Evolutionary conservation across 2,888 invertebrate genomes (phyloP).

Genomic region (Agrilus cyanescens): DNA sequence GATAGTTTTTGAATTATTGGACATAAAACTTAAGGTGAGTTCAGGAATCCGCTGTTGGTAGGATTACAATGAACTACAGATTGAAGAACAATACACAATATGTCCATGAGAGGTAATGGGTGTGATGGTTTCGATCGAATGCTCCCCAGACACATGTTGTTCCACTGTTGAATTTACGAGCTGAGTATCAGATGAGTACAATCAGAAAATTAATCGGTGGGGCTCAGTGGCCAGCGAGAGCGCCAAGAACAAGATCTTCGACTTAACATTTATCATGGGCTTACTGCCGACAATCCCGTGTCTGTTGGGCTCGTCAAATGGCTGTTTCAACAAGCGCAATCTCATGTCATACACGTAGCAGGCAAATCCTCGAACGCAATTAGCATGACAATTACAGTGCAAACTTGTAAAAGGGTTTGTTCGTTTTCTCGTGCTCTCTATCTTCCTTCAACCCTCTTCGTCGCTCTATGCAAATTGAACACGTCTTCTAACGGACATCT

Average conservation of each 20-base stretch:
- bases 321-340: too few species aligned
- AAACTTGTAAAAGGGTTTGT: slow-evolving; percentile 22
- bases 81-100: too few species aligned
- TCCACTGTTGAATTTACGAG: too few species aligned
- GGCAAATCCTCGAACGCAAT: slow-evolving; percentile 16
- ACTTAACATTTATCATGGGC: background rate
- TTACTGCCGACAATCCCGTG: background rate
- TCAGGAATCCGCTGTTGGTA: too few species aligned
- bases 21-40: too few species aligned
- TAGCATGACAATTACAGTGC: slow-evolving; percentile 32
- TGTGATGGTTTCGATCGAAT: too few species aligned
- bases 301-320: too few species aligned
- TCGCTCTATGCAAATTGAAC: slow-evolving; percentile 10
- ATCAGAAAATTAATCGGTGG: too few species aligned
- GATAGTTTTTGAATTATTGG: too few species aligned
- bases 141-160: too few species aligned
- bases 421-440: background rate
- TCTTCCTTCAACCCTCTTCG: background rate
- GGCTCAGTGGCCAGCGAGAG: background rate
- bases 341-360: slow-evolving; percentile 2
- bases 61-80: too few species aligned
- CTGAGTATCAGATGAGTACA: background rate
- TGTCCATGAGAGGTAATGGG: too few species aligned
- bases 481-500: slow-evolving; percentile 10
- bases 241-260: background rate